These are phyloP conservation scores for Caenorhabditis afra DNA, from an alignment of 2,888 invertebrate genomes.

Conservation along the genomic window DNA sequence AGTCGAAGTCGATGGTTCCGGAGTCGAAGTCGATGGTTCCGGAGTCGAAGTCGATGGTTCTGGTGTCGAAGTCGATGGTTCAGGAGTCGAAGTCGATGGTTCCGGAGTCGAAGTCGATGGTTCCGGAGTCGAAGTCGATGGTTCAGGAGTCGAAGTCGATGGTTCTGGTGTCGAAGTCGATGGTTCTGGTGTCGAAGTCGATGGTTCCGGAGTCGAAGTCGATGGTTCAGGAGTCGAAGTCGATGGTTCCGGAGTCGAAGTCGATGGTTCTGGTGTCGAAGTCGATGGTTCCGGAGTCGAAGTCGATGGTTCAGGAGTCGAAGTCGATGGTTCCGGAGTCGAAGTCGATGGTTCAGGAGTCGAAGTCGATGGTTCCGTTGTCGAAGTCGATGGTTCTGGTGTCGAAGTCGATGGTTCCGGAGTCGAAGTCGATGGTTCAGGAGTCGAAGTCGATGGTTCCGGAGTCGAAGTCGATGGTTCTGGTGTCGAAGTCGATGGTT, in stretches of 20 bases:
- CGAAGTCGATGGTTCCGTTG: neutral
- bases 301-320: neutral
- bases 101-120: neutral
- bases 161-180: neutral
- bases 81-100: neutral
- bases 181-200: neutral
- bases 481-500: neutral
- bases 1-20: neutral
- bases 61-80: neutral
- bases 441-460: neutral
- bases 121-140: neutral
- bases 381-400: neutral
- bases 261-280: neutral
- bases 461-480: neutral
- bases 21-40: neutral
- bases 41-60: neutral
- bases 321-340: neutral
- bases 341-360: neutral
- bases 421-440: neutral
- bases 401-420: slow-evolving; percentile 8
- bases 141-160: no score
- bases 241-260: neutral
- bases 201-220: neutral
- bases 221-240: neutral
- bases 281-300: neutral